Base-by-base conservation (phyloP, 2,113 vertebrate species). In the Manacus vitellinus region DNA sequence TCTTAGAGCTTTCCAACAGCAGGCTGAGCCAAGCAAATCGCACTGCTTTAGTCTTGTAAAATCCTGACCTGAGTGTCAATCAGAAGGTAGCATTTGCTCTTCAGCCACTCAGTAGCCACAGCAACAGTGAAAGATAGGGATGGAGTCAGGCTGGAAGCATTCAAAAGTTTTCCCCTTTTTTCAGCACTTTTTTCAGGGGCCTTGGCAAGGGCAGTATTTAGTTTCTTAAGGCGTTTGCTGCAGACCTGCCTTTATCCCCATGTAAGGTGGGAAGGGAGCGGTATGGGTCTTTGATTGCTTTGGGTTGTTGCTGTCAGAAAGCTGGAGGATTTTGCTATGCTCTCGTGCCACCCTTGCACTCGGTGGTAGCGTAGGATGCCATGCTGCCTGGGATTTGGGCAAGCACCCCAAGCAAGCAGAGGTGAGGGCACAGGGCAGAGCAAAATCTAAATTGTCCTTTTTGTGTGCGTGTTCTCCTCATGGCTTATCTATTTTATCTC, bases 181-280 rank as follows among this genome's bases (percentile, higher is more conserved):
- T 11, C 5, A 4, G 21, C 6, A 2, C 33, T n/a, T 86, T 93
- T 73, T 83, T 31, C 35, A 65, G 28, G n/a, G 27, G 14, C 19
- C 30, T 23, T 31, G 43, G 5, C 31, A 72, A 54, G 59, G n/a
- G 25, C 35, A 46, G 10, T 63, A 10, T 66, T 81, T 56, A 8
- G 5, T 66, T 81, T 68, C 49, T 59, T 49, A 70, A 31, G 35
- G 35, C 10, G 3, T 59, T 79, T 79, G 4, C 41, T 82, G 33
- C 44, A 90, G 54, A 30, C 21, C 9, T 65, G 24, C 39, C n/a
- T 80, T 89, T 70, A 76, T 52, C 9, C 33, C 15, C 2, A 1
- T 4, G 20, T 37, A 28, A 88, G 33, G 39, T 2, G 2, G 28
- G 47, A 89, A 67, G 33, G 35, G 13, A 85, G 24, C 0, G 0